A percentile compares a stretch with the other conserved stretches of the same genome.
These are phyloP conservation scores for Nomada fucata DNA, from an alignment of 2,888 invertebrate genomes.

Conservation along the genomic window DNA sequence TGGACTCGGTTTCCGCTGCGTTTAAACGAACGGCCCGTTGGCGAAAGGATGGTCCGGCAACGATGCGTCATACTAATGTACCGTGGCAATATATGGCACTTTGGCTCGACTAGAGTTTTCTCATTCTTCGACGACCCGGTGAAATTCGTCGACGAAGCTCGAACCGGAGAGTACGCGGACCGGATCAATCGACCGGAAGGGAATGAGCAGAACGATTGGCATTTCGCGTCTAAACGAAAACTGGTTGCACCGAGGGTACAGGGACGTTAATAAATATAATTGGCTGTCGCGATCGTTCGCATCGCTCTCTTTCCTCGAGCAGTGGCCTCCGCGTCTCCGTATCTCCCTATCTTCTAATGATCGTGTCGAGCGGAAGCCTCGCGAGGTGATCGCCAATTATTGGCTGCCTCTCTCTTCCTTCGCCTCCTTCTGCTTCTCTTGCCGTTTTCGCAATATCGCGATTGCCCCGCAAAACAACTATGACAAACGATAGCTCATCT, in stretches of 20 bases:
- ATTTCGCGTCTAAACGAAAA: background rate
- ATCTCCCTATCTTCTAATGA: too few relatives aligned
- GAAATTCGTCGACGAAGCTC: constrained; percentile 10
- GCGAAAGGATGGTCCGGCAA: constrained; percentile 64
- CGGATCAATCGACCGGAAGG: background rate
- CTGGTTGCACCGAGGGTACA: too few relatives aligned
- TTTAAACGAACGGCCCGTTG: constrained; percentile 70
- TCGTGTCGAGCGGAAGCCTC: constrained; percentile 25
- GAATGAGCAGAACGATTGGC: background rate
- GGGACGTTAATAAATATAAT: too few relatives aligned
- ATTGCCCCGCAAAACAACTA: background rate
- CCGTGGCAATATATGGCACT: constrained; percentile 81
- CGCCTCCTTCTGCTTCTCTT: background rate
- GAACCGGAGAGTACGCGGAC: background rate
- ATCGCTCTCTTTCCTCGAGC: constrained; percentile 1
- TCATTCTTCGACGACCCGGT: constrained; percentile 45
- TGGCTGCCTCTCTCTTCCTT: constrained; percentile 15
- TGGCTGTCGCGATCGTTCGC: too few relatives aligned
- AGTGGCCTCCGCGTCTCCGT: background rate
- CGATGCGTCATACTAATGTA: constrained; percentile 81
- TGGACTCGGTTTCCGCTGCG: constrained; percentile 68
- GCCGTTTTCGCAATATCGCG: background rate
- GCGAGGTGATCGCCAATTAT: constrained; percentile 65
- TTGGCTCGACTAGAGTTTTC: constrained; percentile 67
- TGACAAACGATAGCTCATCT: background rate